Evolutionary conservation across 30 jellyfish, hydroid and myxozoan species (phyloP), one percentile per base, ranked within the genome.

Genomic region (Chrysaora quinquecirrha): DNA sequence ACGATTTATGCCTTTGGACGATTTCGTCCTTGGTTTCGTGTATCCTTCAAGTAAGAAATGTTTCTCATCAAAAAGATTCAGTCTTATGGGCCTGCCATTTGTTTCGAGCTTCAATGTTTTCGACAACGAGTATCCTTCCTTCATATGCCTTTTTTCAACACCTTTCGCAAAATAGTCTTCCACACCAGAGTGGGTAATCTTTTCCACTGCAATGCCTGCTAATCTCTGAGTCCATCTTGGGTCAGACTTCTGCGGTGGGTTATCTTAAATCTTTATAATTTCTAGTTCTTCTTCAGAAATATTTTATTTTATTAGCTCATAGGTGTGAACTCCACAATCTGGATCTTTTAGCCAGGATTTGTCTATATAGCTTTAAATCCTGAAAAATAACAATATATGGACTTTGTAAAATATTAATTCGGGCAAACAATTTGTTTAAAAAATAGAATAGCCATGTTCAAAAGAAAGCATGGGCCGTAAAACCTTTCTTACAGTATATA

Each of bases 1-100:
- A 23, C n/a, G 64, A 67, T 4, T 1, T 4, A 33, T 67, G 2
- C 79, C 64, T 27, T 67, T 27, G 16, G 60, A 7, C 16, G 79
- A 67, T 34, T 67, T 67, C 79, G 1, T 67, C 10, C 21, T 16
- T 23, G 79, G 79, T 32, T 58, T 67, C 16, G 79, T 67, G 79
- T 67, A 67, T 16, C 79, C 79, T 34, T 67, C 79, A 0, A 67
- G 35, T 10, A 67, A 20, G 6, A 16, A 61, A 14, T 20, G 0
- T 1, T 61, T 20, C 58, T 61, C 7, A 20, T 61, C 33, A 25
- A 20, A 20, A 20, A 67, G 24, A 11, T 19, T 30, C 27, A 67
- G 16, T 23, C 52, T 38, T 23, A 67, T 67, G 14, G 25, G 58
- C 58, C 58, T 43, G 21, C 64, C 79, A n/a, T 58, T 67, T 1